Evolutionary conservation across 2,113 vertebrate genomes (phyloP), one percentile per base, ranked within the genome.

Genomic region (Silurus asotus): DNA sequence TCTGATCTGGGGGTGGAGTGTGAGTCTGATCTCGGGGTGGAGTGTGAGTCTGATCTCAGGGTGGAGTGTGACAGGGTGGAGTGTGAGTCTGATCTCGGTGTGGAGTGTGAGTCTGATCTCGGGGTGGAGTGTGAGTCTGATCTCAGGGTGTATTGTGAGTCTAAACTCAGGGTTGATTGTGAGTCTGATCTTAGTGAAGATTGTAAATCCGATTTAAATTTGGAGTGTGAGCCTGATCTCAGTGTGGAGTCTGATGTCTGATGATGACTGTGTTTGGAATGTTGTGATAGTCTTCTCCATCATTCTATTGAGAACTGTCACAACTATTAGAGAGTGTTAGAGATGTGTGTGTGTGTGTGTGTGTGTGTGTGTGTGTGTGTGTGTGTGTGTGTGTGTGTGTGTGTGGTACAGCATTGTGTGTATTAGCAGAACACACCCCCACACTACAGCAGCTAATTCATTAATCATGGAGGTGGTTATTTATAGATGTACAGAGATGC

Each of bases 381-480:
- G 59, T 19, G 19, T 19, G 59, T 19, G 59, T 17, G 59, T 17
- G 59, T 5, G 59, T 17, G 59, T 17, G 59, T 17, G 61, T 19
- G 61, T 7, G 20, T 6, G 65, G 14, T 67, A 28, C 65, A 67
- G n/a, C 65, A 37, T 15, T 62, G 61, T 62, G 61, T 62, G 61
- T 19, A 20, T 72, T 45, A 72, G 45, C 37, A 2, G 17, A 75
- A 75, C 72, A 75, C 72, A n/a, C 48, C 48, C 48, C 72, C 9
- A 23, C 15, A 49, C 49, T 55, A 11, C 49, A 76, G 74, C 11
- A 6, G 49, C 23, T 76, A 76, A 76, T 76, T 76, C 74, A 76
- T 76, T 76, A 76, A 76, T 76, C 74, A 76, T 76, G 20, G 74
- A 6, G 74, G 5, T 76, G 74, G 74, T 76, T 76, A 76, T 76